Base-by-base conservation (phyloP, 1,140 invertebrate genomes). In the Eufriesea mexicana region DNA sequence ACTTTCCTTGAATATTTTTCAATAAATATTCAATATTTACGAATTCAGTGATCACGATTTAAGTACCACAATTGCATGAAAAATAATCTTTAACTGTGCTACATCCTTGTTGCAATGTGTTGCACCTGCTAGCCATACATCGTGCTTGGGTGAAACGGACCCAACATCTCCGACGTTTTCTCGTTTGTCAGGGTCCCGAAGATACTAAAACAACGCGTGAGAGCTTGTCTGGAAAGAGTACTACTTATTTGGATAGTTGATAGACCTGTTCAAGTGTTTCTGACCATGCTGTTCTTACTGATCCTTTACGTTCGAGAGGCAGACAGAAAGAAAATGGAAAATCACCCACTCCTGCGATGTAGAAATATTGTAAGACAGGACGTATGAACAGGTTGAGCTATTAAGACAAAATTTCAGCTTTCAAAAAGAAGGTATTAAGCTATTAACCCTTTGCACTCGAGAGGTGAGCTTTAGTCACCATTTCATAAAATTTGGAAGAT, bases 181-280 rank as follows among this genome's bases (percentile, higher is more conserved):
- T 70, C 59, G 45, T 78, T 83, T 78, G 72, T 83, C 68, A 55
- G 23, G 51, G 61, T 28, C 18, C 59, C 25, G 59, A 77, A 68
- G 70, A 67, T 47, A 49, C n/a, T 73, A 64, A 64, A 70, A 57
- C 55, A 55, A 28, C 78, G 28, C 35, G 49, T 42, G 45, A 49
- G 64, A 81, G 77, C 62, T 84, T 35, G 49, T 57, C 55, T 57
- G 74, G 74, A 78, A 86, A 80, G 73, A 80, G 79, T 83, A 72
- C 28, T 88, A 86, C 86, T 88, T 89, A 89, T 87, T 88, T 89
- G 84, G 80, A 88, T 89, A 87, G 73, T 86, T 83, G 86, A 88
- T 89, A 89, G 73, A 83, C 77, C 80, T 80, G 84, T 88, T 89
- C 80, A 64, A 78, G 77, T 55, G 78, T 88, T 83, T 80, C 68